A percentile compares a stretch with the other conserved stretches of the same genome.
Conservation (phyloP, 1,140 invertebrate species). For the Rhyzopertha dominica region DNA sequence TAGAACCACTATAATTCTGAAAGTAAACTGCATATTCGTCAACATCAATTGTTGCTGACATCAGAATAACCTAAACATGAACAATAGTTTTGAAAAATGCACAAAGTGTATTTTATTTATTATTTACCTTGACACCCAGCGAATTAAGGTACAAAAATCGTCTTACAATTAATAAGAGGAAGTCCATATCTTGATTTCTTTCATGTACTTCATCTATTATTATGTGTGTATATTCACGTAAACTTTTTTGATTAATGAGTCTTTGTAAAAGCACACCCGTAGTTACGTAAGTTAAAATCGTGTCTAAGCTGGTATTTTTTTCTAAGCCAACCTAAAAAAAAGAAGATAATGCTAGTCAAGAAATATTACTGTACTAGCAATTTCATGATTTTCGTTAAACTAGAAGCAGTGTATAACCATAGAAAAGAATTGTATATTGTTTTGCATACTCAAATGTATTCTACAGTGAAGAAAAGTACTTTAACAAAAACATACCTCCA, state of each 20-base stretch:
- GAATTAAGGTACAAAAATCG: conserved; percentile 73
- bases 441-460: too few species aligned
- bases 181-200: conserved; percentile 87
- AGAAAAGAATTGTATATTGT: too few species aligned
- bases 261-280: conserved; percentile 71
- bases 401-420: too few species aligned
- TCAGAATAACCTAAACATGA: conserved; percentile 66
- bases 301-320: conserved; percentile 58
- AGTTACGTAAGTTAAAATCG: conserved; percentile 82
- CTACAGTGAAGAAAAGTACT: too few species aligned
- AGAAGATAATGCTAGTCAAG: conserved; percentile 5
- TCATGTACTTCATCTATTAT: conserved; percentile 96
- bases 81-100: not conserved
- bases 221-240: conserved; percentile 78
- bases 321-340: conserved; percentile 51
- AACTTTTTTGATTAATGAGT: conserved; percentile 62
- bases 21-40: conserved; percentile 73
- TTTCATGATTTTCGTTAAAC: too few species aligned
- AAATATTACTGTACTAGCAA: too few species aligned
- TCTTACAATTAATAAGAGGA: conserved; percentile 80
- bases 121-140: conserved; percentile 56
- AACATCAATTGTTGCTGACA: conserved; percentile 83
- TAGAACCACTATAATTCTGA: conserved; percentile 45
- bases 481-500: too few species aligned
- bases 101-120: not conserved